Percentiles rank a stretch among this genome's conserved stretches.
Conservation (phyloP, 2,797 vertebrate species). For the Chiroxiphia lanceolata region DNA sequence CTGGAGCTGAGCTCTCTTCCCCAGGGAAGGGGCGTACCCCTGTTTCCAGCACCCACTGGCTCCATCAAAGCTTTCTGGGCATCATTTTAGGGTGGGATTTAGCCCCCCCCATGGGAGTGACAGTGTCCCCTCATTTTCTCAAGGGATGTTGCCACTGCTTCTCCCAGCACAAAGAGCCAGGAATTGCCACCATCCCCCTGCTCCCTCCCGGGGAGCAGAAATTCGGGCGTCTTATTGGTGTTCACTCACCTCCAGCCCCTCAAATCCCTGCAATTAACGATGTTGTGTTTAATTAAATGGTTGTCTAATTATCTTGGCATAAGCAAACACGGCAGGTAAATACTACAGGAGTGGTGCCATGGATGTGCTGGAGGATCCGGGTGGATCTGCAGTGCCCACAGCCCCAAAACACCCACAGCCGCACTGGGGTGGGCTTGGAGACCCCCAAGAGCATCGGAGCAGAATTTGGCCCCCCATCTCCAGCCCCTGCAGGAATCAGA, state of each 20-base stretch:
- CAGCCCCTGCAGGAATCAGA: not conserved
- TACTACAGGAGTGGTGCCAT: fast-evolving
- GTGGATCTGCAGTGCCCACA: not conserved
- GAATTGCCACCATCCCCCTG: not conserved
- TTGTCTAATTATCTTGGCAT: not conserved
- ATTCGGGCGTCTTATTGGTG: fast-evolving
- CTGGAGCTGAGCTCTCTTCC: not conserved
- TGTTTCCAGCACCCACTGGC: not conserved
- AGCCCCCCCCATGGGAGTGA: not conserved
- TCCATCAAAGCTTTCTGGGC: not conserved
- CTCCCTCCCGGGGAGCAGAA: not conserved
- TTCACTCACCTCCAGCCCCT: not conserved
- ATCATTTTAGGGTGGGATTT: not conserved
- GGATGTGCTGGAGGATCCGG: not conserved
- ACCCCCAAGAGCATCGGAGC: fast-evolving
- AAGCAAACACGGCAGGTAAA: not conserved
- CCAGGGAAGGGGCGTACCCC: not conserved
- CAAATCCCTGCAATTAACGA: fast-evolving
- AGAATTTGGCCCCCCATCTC: fast-evolving
- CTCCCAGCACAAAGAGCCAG: not conserved
- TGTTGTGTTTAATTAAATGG: not conserved
- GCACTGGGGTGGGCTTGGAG: fast-evolving
- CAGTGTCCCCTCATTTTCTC: not conserved
- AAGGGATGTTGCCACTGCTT: fast-evolving
- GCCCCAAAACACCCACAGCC: fast-evolving